Percentiles rank a stretch among this genome's conserved stretches.
Evolutionary conservation across 1,140 invertebrate species (phyloP).

Genomic region (Drosophila neocordata): DNA sequence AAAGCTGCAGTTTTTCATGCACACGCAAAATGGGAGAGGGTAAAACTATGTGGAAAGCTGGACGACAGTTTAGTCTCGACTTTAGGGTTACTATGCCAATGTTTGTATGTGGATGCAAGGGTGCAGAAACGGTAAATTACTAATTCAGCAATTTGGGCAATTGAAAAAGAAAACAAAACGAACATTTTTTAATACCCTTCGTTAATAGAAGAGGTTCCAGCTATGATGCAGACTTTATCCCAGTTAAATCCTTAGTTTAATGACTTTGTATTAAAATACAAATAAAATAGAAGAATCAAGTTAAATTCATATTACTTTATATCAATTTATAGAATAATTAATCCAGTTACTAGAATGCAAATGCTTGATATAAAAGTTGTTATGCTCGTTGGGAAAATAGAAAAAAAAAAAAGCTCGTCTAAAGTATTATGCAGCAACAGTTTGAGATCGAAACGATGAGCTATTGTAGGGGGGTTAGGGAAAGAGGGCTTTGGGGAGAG

Average conservation of each 20-base stretch:
- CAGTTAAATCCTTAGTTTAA: too few relatives aligned
- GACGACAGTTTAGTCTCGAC: slow-evolving; percentile 7
- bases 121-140: too few relatives aligned
- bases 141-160: neutral
- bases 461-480: neutral
- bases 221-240: too few relatives aligned
- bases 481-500: slow-evolving; percentile 12
- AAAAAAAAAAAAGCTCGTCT: slow-evolving; percentile 26
- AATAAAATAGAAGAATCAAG: too few relatives aligned
- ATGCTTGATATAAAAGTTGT: neutral
- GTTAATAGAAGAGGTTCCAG: too few relatives aligned
- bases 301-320: too few relatives aligned
- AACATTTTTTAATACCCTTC: neutral
- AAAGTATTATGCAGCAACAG: slow-evolving; percentile 63
- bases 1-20: slow-evolving; percentile 44
- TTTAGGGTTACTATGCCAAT: slow-evolving; percentile 18
- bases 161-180: neutral
- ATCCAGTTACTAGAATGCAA: neutral
- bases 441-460: slow-evolving; percentile 30
- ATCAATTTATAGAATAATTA: too few relatives aligned
- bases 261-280: too few relatives aligned
- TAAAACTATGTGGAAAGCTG: too few relatives aligned
- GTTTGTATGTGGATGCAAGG: neutral
- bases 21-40: slow-evolving; percentile 2
- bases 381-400: neutral